Base-by-base conservation (phyloP, 2,888 invertebrate genomes). In the Brachypterus glaber region DNA sequence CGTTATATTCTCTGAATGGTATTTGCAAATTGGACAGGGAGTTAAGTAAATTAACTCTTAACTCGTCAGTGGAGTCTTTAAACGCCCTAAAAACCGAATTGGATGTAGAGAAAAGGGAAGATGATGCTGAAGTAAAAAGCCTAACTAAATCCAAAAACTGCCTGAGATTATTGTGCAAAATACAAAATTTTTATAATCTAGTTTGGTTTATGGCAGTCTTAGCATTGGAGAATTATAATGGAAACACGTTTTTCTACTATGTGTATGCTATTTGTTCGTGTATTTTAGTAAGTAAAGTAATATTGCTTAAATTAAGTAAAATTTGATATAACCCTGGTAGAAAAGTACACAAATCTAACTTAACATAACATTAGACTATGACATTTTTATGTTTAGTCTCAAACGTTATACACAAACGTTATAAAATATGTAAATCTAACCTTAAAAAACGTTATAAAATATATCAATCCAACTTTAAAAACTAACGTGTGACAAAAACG, bases 161-260 rank as follows among this genome's bases (percentile, higher is more conserved):
- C 47, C 59, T 77, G 40, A 74, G 75, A 54, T 62, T 78, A 2
- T 73, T 80, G 32, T 71, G 82, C 29, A 72, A 77, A n/a, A 60
- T 82, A 49, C 76, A 82, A 53, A 82, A 82, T 11, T 72, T 77
- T 45, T 79, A 80, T 53, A 77, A 78, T 8, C 73, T 82, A 13
- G 77, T 79, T 50, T 83, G 83, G 83, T 81, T 82, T 48, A 73
- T 81, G 62, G 79, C 79, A 1, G 81, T 82, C 3, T 70, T 82
- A 17, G 81, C 82, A 1, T 70, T 82, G 26, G 82, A 82, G 57
- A 81, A 82, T 54, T 72, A 77, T 2, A 65, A 64, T 40, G 63
- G 71, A 2, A 73, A 74, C 50, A 74, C 72, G 66, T 68, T 72
- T 3, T 76, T 77, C 41, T 73, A 76, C 0, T 67, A 74, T 1